phyloP scores from a whole-genome alignment of 1,140 invertebrate species.

The Drosophila saltans region DNA sequence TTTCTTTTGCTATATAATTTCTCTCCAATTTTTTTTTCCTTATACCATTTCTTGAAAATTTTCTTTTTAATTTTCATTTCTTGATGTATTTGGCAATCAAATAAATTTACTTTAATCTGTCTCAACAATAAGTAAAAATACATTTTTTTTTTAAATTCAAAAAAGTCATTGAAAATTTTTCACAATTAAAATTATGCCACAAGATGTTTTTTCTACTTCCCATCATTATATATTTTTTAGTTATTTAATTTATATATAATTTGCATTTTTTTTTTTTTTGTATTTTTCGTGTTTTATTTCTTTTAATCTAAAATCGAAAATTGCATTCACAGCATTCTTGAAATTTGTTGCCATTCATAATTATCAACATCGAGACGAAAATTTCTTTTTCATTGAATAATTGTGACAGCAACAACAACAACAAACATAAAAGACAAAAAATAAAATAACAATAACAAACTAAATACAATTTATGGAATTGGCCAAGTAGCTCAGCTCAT shows the following conservation, averaged over 20 bases:
- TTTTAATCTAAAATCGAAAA: background rate
- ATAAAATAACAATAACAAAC: slow-evolving; percentile 23
- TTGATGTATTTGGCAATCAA: no score
- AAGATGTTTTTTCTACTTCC: no score
- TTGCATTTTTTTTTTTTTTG: background rate
- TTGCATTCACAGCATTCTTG: background rate
- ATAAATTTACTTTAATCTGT: no score
- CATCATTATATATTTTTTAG: background rate
- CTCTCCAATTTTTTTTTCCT: no score
- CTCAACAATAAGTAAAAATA: no score
- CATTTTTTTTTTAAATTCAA: no score
- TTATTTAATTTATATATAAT: background rate
- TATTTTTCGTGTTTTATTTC: background rate
- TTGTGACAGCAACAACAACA: slow-evolving; percentile 15
- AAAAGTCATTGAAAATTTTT: no score
- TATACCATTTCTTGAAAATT: no score
- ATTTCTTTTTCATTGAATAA: slow-evolving; percentile 15
- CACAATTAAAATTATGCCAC: no score
- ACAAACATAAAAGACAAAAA: background rate
- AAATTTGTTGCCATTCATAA: background rate
- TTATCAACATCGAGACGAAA: background rate
- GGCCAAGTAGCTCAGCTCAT: slow-evolving; percentile 13
- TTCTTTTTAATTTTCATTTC: no score
- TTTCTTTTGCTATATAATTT: no score
- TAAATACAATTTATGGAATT: slow-evolving; percentile 8